These are phyloP conservation scores for Stomatorhinus walkeri DNA, from an alignment of 2,797 vertebrate genomes.

Conservation along the genomic window DNA sequence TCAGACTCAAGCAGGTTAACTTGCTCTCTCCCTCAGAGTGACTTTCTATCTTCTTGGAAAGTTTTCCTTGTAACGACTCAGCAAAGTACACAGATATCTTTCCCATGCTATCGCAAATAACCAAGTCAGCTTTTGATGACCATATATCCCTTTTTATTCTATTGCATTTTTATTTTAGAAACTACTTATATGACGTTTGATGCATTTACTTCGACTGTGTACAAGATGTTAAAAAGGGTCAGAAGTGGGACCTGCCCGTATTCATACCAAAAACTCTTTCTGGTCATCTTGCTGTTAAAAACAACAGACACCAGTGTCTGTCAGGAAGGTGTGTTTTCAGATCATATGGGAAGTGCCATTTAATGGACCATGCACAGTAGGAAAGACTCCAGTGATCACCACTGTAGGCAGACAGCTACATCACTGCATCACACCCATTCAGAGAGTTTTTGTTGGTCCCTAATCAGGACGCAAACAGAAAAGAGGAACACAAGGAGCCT, in stretches of 20 bases:
- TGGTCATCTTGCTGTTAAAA: not conserved
- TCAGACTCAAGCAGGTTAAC: not conserved
- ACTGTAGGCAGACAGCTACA: too few species aligned
- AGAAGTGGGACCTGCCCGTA: not conserved
- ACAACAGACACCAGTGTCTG: not conserved
- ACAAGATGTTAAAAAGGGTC: not conserved
- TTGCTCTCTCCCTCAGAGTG: not conserved
- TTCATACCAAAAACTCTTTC: not conserved
- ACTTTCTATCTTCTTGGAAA: not conserved
- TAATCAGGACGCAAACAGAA: not conserved
- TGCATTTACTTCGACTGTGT: not conserved
- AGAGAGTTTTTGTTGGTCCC: constrained; percentile 11
- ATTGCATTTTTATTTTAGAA: not conserved
- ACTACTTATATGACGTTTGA: not conserved
- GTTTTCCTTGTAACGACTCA: not conserved
- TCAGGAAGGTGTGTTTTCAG: not conserved
- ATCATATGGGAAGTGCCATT: constrained; percentile 13
- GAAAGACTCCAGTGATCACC: not conserved
- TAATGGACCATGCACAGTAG: not conserved
- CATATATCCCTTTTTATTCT: not conserved
- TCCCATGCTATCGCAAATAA: not conserved
- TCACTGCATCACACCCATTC: not conserved
- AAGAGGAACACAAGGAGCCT: not conserved
- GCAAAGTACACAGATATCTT: not conserved
- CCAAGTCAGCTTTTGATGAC: not conserved